These are phyloP conservation scores for Bucco capensis DNA, from an alignment of 2,113 vertebrate species.

Conservation along the genomic window DNA sequence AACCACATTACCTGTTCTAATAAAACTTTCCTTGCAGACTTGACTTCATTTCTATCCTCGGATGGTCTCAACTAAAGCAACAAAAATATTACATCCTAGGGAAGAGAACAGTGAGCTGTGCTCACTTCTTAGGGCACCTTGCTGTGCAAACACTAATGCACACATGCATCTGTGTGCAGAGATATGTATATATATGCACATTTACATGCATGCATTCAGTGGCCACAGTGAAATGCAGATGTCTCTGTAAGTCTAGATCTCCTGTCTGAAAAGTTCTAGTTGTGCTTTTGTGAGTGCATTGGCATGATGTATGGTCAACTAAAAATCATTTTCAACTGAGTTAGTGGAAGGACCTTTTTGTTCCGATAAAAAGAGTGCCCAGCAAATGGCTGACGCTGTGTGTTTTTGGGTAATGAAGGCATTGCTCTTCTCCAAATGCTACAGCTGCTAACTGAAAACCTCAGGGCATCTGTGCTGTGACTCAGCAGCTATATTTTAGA, in stretches of 20 bases:
- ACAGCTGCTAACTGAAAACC: conserved; percentile 30
- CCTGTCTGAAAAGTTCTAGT: background rate
- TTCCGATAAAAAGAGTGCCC: background rate
- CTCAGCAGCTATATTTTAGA: conserved; percentile 12
- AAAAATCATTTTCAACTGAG: background rate
- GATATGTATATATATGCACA: too few species aligned
- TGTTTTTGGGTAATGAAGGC: background rate
- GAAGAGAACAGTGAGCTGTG: background rate
- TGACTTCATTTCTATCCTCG: background rate
- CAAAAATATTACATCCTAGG: background rate
- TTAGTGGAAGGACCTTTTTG: background rate
- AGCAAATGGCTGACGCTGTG: background rate
- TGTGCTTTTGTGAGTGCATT: background rate
- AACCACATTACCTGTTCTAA: background rate
- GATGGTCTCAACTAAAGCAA: background rate
- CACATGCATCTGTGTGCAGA: background rate
- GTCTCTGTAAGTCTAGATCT: background rate
- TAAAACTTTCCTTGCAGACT: background rate
- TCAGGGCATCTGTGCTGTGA: background rate
- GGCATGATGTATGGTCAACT: background rate
- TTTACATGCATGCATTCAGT: background rate
- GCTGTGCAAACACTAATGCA: background rate
- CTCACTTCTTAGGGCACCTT: background rate
- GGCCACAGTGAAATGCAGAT: background rate
- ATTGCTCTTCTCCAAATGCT: conserved; percentile 1